Conservation (phyloP, 2,113 vertebrate genomes). For the Aramus guarauna region DNA sequence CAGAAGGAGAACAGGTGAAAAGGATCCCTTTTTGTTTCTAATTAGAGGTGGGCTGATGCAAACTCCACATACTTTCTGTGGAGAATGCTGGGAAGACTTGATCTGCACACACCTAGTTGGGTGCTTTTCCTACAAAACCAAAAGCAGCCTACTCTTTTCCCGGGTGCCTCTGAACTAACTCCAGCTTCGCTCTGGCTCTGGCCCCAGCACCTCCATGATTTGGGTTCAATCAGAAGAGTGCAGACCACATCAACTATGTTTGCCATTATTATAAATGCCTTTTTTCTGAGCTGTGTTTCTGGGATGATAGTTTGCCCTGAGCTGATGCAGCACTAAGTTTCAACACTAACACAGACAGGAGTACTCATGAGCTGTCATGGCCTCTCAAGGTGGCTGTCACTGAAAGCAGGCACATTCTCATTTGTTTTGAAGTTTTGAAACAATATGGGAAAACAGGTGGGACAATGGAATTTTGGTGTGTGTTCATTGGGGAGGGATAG, state of each 20-base stretch:
- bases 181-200: neutral
- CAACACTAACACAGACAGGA: neutral
- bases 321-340: neutral
- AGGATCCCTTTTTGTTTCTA: neutral
- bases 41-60: neutral
- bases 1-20: neutral
- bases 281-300: neutral
- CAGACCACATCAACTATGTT: neutral
- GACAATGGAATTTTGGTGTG: neutral
- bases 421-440: neutral
- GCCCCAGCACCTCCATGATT: rapidly evolving
- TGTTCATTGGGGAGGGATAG: neutral
- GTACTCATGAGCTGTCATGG: too few relatives aligned
- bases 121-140: neutral
- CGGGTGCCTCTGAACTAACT: neutral
- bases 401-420: neutral
- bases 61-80: neutral
- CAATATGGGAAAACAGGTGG: neutral
- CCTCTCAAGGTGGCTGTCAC: neutral
- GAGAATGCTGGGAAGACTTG: neutral
- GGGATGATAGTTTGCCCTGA: neutral
- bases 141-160: neutral
- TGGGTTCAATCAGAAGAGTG: neutral
- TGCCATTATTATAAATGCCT: neutral
- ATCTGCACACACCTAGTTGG: neutral